Percentiles rank a stretch among this genome's conserved stretches.
phyloP scores from a whole-genome alignment of 2,888 invertebrate species.

The Lissonota sp. region DNA sequence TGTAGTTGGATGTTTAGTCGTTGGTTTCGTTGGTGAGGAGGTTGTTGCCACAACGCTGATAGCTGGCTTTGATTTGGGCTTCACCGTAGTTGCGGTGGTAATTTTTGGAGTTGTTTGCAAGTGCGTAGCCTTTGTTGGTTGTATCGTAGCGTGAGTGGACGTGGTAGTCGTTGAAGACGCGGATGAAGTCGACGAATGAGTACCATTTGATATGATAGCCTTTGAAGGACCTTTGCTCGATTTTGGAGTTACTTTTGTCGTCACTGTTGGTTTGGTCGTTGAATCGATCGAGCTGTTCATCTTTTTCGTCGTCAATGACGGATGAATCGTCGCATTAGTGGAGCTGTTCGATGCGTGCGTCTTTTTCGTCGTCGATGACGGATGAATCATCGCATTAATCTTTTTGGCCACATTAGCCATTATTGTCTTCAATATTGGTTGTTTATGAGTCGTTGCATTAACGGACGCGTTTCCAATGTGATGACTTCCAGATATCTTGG shows the following conservation, averaged over 20 bases:
- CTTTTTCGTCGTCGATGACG: neutral
- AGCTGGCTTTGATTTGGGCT: neutral
- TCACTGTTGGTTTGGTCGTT: neutral
- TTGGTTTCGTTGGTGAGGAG: neutral
- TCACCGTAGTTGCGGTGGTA: neutral
- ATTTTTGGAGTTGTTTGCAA: neutral
- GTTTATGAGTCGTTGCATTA: neutral
- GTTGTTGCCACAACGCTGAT: neutral
- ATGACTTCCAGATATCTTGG: neutral
- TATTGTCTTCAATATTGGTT: neutral
- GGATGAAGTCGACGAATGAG: neutral
- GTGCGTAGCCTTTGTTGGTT: neutral
- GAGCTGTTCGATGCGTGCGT: neutral
- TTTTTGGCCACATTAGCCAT: neutral
- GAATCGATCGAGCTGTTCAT: neutral
- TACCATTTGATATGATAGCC: no score
- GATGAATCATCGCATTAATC: neutral
- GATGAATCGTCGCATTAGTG: neutral
- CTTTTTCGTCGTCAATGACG: conserved; percentile 6
- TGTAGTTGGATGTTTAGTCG: neutral
- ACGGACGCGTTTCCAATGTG: neutral
- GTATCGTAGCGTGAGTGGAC: neutral
- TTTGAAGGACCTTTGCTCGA: no score
- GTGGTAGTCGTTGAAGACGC: neutral
- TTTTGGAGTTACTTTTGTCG: no score